Conservation (phyloP, 2,888 invertebrate genomes). For the Marasmarcha lunaedactyla region DNA sequence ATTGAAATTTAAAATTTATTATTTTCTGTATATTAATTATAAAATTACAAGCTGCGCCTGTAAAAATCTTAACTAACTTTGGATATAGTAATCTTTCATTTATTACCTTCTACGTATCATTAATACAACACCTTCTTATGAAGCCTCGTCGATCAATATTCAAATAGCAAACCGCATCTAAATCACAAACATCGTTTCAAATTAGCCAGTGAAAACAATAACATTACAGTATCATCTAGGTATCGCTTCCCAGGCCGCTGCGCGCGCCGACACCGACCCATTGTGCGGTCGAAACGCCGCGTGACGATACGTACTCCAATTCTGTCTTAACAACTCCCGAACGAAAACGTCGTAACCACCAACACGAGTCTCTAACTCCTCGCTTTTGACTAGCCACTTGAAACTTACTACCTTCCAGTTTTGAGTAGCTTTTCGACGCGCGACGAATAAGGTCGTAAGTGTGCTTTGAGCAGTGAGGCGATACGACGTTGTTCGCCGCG, state of each 20-base stretch:
- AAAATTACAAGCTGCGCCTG: no score
- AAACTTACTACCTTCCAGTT: constrained; percentile 32
- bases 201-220: constrained; percentile 61
- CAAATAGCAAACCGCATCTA: neutral
- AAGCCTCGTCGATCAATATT: no score
- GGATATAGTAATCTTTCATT: no score
- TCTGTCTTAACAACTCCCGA: constrained; percentile 45
- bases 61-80: no score
- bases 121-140: no score
- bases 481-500: constrained; percentile 39
- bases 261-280: constrained; percentile 56
- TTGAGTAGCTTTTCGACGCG: neutral
- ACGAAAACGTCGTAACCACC: constrained; percentile 41
- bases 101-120: no score
- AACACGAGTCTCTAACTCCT: constrained; percentile 20
- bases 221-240: constrained; percentile 53
- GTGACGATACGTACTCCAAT: constrained; percentile 70
- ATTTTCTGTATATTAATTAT: no score
- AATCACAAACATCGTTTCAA: constrained; percentile 29
- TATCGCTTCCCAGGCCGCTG: constrained; percentile 61
- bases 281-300: constrained; percentile 62
- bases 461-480: constrained; percentile 9
- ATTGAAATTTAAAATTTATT: no score
- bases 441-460: constrained; percentile 37
- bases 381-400: constrained; percentile 16